Base-by-base conservation (phyloP, 2,113 vertebrate species). In the Octodon degus region DNA sequence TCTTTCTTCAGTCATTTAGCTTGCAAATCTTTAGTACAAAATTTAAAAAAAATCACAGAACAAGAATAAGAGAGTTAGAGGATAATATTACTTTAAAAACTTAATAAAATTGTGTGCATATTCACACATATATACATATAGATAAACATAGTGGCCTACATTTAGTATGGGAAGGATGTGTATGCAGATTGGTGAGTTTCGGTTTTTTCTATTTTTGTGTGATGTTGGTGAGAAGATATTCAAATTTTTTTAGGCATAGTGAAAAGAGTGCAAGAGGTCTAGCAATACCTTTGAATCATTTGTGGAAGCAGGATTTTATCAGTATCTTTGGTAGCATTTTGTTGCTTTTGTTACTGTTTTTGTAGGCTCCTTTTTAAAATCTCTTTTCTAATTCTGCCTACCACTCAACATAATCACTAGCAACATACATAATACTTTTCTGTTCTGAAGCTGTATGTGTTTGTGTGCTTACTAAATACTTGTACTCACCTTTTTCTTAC, bases 1-100 rank as follows among this genome's bases (percentile, higher is more conserved):
- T 90, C 76, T 97, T 86, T 95, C 53, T 97, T 84, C 50, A 96
- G 89, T 92, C 85, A 96, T 91, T 96, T 97, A 86, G 88, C 86
- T 91, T 95, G 47, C 74, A 95, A 55, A 63, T 95, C 90, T 88
- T 95, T 82, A 88, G 92, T 93, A 76, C 62, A 96, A 85, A 90
- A 86, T 62, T 34, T 53, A 85, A 60, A 37, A 89, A 77, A 63
- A 72, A 79, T 58, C 60, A 80, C 76, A 96, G 25, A 95, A 55
- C 30, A 85, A 58, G 19, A 85, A 93, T 84, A 94, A 82, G 80
- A 83, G 67, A 95, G n/a, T 89, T 94, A 47, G 22, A 58, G 25
- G 67, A 90, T 70, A 80, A 74, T 92, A 43, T 82, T 27, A 97
- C 80, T 90, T 93, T 25, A 79, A 93, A 80, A 96, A 4, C 76